phyloP scores from a whole-genome alignment of 2,888 invertebrate genomes.

The Macrophya alboannulata region DNA sequence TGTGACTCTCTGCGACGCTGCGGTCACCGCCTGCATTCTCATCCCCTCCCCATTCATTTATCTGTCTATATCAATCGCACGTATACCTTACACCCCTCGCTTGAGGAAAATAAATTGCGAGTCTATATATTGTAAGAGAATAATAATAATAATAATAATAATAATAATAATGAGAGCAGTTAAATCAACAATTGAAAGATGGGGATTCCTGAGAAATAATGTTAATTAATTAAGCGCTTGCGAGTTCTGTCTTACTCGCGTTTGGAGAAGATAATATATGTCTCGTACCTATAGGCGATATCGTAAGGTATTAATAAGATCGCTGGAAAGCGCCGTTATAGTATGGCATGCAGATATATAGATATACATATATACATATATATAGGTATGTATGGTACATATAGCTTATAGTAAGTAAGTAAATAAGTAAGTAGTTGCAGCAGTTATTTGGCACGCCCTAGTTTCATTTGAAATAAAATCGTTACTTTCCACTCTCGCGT shows the following conservation, averaged over 20 bases:
- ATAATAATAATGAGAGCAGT: background rate
- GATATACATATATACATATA: background rate
- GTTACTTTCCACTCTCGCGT: constrained; percentile 28
- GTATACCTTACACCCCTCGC: background rate
- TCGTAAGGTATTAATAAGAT: background rate
- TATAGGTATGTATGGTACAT: too few relatives aligned
- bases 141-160: background rate
- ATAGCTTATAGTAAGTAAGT: background rate
- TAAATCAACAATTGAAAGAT: background rate
- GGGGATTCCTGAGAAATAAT: background rate
- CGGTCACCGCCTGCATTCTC: constrained; percentile 52
- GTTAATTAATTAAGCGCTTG: background rate
- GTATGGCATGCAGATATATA: background rate
- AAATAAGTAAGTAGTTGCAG: constrained; percentile 3
- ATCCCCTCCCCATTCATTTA: background rate
- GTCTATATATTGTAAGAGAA: background rate
- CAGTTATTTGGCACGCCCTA: constrained; percentile 21
- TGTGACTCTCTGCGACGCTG: constrained; percentile 43
- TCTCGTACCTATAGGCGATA: background rate
- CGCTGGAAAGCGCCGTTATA: background rate
- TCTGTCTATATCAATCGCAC: constrained; percentile 46
- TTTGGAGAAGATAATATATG: background rate
- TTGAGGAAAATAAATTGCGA: background rate
- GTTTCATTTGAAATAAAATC: constrained; percentile 28
- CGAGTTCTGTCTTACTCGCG: background rate